Percentiles rank a stretch among this genome's conserved stretches.
Evolutionary conservation across 2,113 vertebrate genomes (phyloP).

Genomic region (Tauraco erythrolophus): DNA sequence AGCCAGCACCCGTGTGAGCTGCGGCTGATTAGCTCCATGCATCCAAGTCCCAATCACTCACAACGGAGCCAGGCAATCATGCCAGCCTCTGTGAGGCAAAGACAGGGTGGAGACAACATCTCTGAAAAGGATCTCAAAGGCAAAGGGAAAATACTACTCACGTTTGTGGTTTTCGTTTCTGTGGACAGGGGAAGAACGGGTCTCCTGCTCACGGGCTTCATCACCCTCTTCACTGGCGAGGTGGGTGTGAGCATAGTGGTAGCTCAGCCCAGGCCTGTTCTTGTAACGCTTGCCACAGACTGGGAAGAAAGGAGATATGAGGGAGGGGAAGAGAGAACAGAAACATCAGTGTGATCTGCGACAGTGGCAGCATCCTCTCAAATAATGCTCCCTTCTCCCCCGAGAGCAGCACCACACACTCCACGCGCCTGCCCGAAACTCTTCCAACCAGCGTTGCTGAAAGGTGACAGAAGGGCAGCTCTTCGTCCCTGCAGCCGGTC

Average conservation of each 20-base stretch:
- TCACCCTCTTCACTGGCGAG: slow-evolving; percentile 89
- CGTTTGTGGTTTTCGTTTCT: slow-evolving; percentile 91
- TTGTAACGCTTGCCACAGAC: slow-evolving; percentile 96
- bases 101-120: not conserved
- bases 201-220: slow-evolving; percentile 86
- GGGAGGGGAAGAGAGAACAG: not conserved
- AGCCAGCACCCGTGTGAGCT: slow-evolving; percentile 38
- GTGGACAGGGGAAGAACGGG: slow-evolving; percentile 81
- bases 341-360: slow-evolving; percentile 23
- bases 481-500: not conserved
- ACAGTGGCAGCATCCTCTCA: not conserved
- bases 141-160: slow-evolving; percentile 76
- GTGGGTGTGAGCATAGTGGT: slow-evolving; percentile 95
- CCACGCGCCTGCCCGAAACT: not conserved
- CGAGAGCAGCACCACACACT: not conserved
- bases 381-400: not conserved
- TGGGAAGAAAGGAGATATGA: slow-evolving; percentile 67
- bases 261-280: slow-evolving; percentile 95
- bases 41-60: slow-evolving; percentile 28
- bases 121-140: not conserved
- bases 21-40: slow-evolving; percentile 50
- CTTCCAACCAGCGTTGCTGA: fast-evolving
- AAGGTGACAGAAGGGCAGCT: not conserved
- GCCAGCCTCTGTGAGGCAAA: not conserved
- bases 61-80: not conserved